phyloP scores from a whole-genome alignment of 2,888 invertebrate genomes.

The Piscicola geometra region DNA sequence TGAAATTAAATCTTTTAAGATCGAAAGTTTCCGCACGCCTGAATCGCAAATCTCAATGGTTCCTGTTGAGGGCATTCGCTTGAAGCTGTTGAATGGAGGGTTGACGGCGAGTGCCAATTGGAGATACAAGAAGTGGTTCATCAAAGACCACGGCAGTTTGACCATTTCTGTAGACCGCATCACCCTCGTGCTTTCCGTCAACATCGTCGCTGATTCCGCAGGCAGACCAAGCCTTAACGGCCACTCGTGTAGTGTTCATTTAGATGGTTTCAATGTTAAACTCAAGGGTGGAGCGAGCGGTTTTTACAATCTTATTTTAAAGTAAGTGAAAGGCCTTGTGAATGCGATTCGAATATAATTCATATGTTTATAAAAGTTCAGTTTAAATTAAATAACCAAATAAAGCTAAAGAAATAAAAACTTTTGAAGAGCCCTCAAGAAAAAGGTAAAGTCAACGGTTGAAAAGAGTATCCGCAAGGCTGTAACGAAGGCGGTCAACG shows the following conservation, averaged over 20 bases:
- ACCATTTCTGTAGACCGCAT: background rate
- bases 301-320: background rate
- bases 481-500: background rate
- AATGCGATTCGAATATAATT: too few relatives aligned
- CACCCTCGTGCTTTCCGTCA: background rate
- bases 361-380: too few relatives aligned
- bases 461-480: background rate
- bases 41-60: background rate
- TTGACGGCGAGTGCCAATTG: constrained; percentile 9
- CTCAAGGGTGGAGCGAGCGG: background rate
- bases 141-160: background rate
- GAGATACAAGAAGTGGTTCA: background rate
- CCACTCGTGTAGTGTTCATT: background rate
- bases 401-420: background rate
- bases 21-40: constrained; percentile 8
- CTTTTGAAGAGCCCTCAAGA: background rate
- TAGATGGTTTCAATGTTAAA: constrained; percentile 1
- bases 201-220: background rate
- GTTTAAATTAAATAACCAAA: too few relatives aligned
- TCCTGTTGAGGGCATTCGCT: background rate
- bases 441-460: background rate
- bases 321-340: too few relatives aligned
- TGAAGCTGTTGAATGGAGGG: background rate
- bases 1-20: constrained; percentile 1
- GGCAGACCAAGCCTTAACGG: background rate